Evolutionary conservation across 2,797 vertebrate genomes (phyloP).

Genomic region (Odontamblyopus rebecca): DNA sequence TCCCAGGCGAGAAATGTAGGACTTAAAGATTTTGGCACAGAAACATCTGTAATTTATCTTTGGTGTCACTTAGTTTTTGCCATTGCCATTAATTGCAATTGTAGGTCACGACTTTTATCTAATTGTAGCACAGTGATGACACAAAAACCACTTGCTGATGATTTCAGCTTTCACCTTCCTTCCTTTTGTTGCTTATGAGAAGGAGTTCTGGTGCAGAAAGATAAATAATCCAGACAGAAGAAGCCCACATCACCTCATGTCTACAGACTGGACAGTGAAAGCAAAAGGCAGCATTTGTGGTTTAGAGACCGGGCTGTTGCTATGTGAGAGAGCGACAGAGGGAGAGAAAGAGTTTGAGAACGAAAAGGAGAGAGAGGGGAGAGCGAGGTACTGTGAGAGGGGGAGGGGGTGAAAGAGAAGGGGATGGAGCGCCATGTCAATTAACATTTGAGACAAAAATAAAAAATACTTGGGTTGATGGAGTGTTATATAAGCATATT

Average conservation of each 20-base stretch:
- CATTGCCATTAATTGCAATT: too few species aligned
- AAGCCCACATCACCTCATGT: background rate
- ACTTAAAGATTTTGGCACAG: too few species aligned
- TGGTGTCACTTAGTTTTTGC: too few species aligned
- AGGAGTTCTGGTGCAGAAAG: background rate
- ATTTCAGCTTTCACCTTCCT: background rate
- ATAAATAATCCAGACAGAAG: conserved; percentile 22
- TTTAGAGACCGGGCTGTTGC: conserved; percentile 49
- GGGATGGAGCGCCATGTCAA: background rate
- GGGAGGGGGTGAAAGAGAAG: background rate
- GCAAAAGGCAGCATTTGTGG: conserved; percentile 13
- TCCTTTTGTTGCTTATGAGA: conserved; percentile 15
- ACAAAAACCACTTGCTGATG: conserved; percentile 7
- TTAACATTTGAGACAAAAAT: background rate
- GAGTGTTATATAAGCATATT: too few species aligned
- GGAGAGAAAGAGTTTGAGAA: conserved; percentile 59
- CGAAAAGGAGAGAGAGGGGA: background rate
- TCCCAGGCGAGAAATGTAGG: too few species aligned
- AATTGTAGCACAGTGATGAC: background rate
- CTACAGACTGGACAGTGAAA: background rate
- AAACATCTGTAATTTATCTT: too few species aligned
- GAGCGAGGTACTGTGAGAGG: background rate
- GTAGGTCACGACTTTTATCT: conserved; percentile 24
- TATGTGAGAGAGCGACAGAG: conserved; percentile 41
- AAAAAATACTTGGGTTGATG: too few species aligned